A percentile compares a stretch with the other conserved stretches of the same genome.
These are phyloP conservation scores for Pseudachorutes palmiensis DNA, from an alignment of 1,140 invertebrate genomes.

Conservation along the genomic window DNA sequence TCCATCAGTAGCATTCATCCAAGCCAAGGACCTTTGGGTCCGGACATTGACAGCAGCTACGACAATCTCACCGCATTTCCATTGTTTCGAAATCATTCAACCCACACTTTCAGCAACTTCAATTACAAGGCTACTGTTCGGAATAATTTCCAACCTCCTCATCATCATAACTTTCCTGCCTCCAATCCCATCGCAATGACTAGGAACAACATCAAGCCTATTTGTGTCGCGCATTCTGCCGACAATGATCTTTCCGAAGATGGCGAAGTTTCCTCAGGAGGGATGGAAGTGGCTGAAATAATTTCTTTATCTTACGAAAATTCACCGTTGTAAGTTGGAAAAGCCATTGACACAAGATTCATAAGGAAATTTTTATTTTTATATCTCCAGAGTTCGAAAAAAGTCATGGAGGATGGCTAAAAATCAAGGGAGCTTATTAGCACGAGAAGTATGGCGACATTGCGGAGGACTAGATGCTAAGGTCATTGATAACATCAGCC, in stretches of 20 bases:
- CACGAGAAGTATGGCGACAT: slow-evolving; percentile 33
- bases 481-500: background rate
- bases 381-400: slow-evolving; percentile 26
- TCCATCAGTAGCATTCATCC: background rate
- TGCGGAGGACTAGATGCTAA: slow-evolving; percentile 14
- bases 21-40: background rate
- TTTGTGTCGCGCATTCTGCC: slow-evolving; percentile 17
- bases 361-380: background rate
- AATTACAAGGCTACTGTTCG: too few species aligned
- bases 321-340: slow-evolving; percentile 34
- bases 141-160: background rate
- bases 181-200: background rate
- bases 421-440: slow-evolving; percentile 15
- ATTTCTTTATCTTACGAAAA: slow-evolving; percentile 38
- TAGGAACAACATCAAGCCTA: slow-evolving; percentile 17
- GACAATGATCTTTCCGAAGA: slow-evolving; percentile 34
- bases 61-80: slow-evolving; percentile 9
- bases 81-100: background rate
- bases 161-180: background rate
- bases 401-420: slow-evolving; percentile 30
- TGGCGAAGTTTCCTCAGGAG: slow-evolving; percentile 35
- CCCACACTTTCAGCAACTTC: too few species aligned
- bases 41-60: slow-evolving; percentile 4
- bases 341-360: background rate
- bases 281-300: slow-evolving; percentile 37